A percentile compares a stretch with the other conserved stretches of the same genome.
phyloP scores from a whole-genome alignment of 2,113 vertebrate genomes.

The Fukomys damarensis region DNA sequence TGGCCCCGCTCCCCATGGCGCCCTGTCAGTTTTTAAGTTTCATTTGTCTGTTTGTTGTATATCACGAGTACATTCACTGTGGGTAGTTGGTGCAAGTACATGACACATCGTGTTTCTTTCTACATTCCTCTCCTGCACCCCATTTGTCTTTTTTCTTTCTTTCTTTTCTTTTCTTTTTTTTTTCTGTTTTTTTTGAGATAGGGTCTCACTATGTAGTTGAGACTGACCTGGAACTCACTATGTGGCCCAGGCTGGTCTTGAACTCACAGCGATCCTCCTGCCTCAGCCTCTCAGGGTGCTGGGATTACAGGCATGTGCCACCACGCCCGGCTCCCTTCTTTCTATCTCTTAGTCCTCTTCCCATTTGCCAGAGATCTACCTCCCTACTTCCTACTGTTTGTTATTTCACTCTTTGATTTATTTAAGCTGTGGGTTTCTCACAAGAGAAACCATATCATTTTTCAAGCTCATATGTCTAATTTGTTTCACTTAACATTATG shows the following conservation, averaged over 20 bases:
- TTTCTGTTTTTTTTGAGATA: no score
- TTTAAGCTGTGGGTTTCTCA: neutral
- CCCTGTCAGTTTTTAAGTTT: neutral
- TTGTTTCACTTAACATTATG: neutral
- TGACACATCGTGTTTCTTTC: neutral
- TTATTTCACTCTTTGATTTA: neutral
- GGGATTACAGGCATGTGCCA: no score
- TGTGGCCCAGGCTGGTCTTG: no score
- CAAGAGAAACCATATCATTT: neutral
- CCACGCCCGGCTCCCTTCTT: no score
- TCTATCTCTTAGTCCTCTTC: neutral
- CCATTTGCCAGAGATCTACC: neutral
- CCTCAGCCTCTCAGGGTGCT: no score
- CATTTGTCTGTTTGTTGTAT: neutral
- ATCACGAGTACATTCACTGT: neutral
- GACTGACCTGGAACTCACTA: no score
- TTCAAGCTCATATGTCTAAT: neutral
- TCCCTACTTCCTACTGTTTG: neutral
- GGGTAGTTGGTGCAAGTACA: neutral
- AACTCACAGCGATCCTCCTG: no score
- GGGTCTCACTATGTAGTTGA: no score
- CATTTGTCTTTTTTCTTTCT: neutral
- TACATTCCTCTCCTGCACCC: neutral
- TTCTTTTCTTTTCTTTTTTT: no score
- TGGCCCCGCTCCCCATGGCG: fast-evolving